These are phyloP conservation scores for Drosophila truncata DNA, from an alignment of 1,140 invertebrate species.

Conservation along the genomic window DNA sequence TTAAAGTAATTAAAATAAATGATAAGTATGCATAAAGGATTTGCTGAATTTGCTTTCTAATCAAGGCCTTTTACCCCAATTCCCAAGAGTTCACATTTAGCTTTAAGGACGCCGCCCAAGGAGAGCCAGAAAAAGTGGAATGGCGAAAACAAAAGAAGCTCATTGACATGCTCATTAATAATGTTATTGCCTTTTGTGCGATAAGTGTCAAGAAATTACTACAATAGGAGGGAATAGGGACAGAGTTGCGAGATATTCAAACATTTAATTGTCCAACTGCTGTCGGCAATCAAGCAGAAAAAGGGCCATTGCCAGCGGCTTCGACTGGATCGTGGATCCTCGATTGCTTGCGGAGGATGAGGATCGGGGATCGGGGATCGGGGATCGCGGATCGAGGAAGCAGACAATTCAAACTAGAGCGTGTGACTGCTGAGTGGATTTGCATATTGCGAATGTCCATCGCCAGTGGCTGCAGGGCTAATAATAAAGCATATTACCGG, in stretches of 20 bases:
- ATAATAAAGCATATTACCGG: slow-evolving; percentile 83
- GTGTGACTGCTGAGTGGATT: slow-evolving; percentile 82
- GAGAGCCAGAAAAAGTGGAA: slow-evolving; percentile 37
- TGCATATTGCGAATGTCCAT: slow-evolving; percentile 68
- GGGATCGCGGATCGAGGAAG: slow-evolving; percentile 44
- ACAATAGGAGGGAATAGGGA: slow-evolving; percentile 59
- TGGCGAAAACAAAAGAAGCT: slow-evolving; percentile 70
- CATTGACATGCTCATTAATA: slow-evolving; percentile 84
- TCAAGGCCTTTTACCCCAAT: slow-evolving; percentile 21
- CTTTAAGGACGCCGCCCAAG: slow-evolving; percentile 37
- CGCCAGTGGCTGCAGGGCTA: slow-evolving; percentile 69
- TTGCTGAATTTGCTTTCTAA: slow-evolving; percentile 17
- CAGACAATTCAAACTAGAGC: slow-evolving; percentile 83
- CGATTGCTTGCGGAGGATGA: slow-evolving; percentile 28
- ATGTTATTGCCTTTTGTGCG: slow-evolving; percentile 84
- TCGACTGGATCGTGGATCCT: slow-evolving; percentile 31
- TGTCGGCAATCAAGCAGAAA: slow-evolving; percentile 73
- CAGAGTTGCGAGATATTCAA: slow-evolving; percentile 64
- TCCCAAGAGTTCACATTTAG: slow-evolving; percentile 30
- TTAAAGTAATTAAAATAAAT: slow-evolving; percentile 17
- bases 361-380: neutral
- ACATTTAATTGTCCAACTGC: slow-evolving; percentile 81
- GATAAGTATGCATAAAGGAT: neutral
- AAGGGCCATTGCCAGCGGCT: slow-evolving; percentile 48
- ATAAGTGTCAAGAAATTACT: slow-evolving; percentile 84